Percentiles rank a stretch among this genome's conserved stretches.
phyloP scores from a whole-genome alignment of 1,140 invertebrate species.

The Drosophila carrolli region DNA sequence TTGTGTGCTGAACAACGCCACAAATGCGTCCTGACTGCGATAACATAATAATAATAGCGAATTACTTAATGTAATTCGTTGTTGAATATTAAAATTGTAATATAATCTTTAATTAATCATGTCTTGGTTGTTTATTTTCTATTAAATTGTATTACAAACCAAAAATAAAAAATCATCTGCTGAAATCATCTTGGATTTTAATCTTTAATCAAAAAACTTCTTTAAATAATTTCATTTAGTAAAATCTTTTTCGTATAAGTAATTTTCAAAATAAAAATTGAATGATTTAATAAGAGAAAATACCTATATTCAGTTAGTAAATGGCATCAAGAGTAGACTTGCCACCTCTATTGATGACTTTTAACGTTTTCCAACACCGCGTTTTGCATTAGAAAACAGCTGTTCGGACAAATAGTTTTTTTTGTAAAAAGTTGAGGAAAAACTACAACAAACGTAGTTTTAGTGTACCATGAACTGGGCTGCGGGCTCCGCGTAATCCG shows the following conservation, averaged over 20 bases:
- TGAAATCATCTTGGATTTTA: no score
- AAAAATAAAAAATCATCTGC: no score
- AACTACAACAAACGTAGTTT: conserved; percentile 38
- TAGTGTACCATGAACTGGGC: conserved; percentile 38
- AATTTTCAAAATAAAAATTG: background rate
- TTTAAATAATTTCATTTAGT: no score
- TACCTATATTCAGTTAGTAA: background rate
- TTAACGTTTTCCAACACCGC: conserved; percentile 24
- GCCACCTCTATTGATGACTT: background rate
- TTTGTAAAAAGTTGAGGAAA: conserved; percentile 45
- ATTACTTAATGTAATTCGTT: no score
- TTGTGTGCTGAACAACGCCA: background rate
- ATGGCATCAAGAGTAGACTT: background rate
- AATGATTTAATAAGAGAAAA: background rate
- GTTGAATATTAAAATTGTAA: no score
- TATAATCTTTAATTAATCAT: no score
- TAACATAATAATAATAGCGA: background rate
- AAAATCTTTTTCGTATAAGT: no score
- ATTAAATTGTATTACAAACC: no score
- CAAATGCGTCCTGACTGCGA: background rate
- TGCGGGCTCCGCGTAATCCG: conserved; percentile 44
- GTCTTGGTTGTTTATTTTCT: no score
- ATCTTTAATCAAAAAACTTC: no score
- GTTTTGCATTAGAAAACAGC: conserved; percentile 45
- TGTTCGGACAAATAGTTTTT: conserved; percentile 49